These are phyloP conservation scores for Halcyon malimbica DNA, from an alignment of 2,113 vertebrate genomes.

Conservation along the genomic window DNA sequence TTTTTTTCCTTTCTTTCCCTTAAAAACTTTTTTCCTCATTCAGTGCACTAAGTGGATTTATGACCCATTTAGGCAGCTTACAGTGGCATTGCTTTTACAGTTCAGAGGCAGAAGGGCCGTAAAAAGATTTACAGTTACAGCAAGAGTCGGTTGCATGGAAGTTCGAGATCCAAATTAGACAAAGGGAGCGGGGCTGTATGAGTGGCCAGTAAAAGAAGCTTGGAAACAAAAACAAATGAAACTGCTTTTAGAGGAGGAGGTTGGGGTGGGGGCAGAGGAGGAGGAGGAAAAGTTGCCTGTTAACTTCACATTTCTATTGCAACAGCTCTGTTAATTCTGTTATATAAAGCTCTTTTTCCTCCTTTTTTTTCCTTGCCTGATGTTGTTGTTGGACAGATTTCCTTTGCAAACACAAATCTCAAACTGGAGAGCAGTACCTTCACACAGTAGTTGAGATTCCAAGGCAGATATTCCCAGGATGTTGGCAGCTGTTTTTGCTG, in stretches of 20 bases:
- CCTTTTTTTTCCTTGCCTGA: background rate
- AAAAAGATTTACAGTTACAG: conserved; percentile 69
- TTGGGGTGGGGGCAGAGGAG: conserved; percentile 6
- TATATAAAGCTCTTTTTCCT: conserved; percentile 60
- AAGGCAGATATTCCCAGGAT: conserved; percentile 63
- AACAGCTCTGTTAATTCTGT: conserved; percentile 56
- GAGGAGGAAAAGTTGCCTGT: conserved; percentile 23
- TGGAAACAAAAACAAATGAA: conserved; percentile 68
- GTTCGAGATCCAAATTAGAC: conserved; percentile 59
- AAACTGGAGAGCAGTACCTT: conserved; percentile 45
- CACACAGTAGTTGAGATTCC: conserved; percentile 68
- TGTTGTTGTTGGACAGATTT: conserved; percentile 70
- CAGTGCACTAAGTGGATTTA: conserved; percentile 58
- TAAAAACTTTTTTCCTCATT: conserved; percentile 48
- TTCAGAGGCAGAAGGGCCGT: conserved; percentile 60
- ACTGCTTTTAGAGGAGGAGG: conserved; percentile 11
- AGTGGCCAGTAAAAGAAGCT: conserved; percentile 60
- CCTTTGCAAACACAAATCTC: conserved; percentile 59
- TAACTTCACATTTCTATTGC: conserved; percentile 38
- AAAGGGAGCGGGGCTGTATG: conserved; percentile 5
- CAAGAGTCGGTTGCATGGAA: conserved; percentile 44
- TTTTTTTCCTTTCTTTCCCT: background rate
- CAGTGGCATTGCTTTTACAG: conserved; percentile 62
- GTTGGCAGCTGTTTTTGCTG: conserved; percentile 53
- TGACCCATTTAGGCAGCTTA: conserved; percentile 52